phyloP scores from a whole-genome alignment of 2,888 invertebrate genomes.

The Baccha elongata region DNA sequence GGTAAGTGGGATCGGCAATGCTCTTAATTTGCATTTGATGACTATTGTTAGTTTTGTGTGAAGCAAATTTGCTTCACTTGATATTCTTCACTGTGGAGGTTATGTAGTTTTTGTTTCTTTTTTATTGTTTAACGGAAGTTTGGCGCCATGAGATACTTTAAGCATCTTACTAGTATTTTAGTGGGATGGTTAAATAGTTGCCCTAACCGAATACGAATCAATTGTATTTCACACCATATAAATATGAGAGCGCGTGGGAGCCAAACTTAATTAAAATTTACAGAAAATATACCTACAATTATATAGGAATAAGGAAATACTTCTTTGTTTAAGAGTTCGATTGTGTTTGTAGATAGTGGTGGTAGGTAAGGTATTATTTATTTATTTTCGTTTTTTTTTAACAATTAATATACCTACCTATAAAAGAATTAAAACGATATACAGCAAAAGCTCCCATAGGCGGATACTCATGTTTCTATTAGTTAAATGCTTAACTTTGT shows the following conservation, averaged over 20 bases:
- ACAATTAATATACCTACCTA: background rate
- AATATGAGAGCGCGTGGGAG: background rate
- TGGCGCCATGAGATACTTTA: constrained; percentile 13
- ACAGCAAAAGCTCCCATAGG: too few relatives aligned
- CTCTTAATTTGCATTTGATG: constrained; percentile 39
- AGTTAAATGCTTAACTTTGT: too few relatives aligned
- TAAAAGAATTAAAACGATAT: too few relatives aligned
- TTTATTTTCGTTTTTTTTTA: background rate
- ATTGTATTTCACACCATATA: background rate
- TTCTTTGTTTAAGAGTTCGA: background rate
- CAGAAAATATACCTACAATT: background rate
- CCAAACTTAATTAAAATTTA: background rate
- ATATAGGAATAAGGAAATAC: background rate
- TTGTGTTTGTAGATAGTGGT: background rate
- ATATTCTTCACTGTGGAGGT: constrained; percentile 3
- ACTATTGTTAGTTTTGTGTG: constrained; percentile 15
- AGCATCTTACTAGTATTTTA: background rate
- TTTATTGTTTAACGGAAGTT: background rate
- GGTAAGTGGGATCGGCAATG: constrained; percentile 10
- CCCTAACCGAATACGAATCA: background rate
- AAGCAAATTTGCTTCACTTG: constrained; percentile 23
- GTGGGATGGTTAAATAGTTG: background rate
- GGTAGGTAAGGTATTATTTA: background rate
- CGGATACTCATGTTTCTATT: too few relatives aligned
- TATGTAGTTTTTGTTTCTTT: constrained; percentile 8